These are phyloP conservation scores for Dolichopus griseipennis DNA, from an alignment of 2,888 invertebrate species.

Conservation along the genomic window DNA sequence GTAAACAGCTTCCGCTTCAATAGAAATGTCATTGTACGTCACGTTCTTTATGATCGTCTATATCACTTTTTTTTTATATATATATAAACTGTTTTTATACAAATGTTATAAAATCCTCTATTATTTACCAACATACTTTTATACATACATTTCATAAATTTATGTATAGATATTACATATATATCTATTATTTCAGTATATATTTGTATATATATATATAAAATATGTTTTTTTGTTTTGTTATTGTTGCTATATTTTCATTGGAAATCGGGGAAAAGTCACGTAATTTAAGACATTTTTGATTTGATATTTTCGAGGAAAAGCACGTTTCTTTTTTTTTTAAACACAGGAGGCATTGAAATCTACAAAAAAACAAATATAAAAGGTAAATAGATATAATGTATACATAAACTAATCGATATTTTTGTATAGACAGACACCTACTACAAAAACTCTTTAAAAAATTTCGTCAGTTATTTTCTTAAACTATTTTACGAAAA, in stretches of 20 bases:
- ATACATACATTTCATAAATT: neutral
- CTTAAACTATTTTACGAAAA: too few species aligned
- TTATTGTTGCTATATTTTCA: neutral
- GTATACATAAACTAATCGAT: slow-evolving; percentile 1
- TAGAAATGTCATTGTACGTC: slow-evolving; percentile 1
- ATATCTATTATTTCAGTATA: neutral
- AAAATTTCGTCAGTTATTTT: neutral
- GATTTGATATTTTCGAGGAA: slow-evolving; percentile 2
- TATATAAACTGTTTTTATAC: neutral
- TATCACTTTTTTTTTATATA: neutral
- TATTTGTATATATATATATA: too few species aligned
- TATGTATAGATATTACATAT: neutral
- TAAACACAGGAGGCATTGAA: neutral
- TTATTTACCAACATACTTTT: neutral
- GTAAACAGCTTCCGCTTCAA: slow-evolving; percentile 11
- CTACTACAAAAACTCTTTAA: neutral
- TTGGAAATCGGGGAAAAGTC: slow-evolving; percentile 9
- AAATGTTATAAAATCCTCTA: neutral
- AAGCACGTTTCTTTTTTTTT: slow-evolving; percentile 7
- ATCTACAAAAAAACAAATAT: neutral
- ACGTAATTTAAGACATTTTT: slow-evolving; percentile 10
- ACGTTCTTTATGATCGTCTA: slow-evolving; percentile 6
- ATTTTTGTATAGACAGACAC: slow-evolving; percentile 4
- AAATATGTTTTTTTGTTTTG: neutral
- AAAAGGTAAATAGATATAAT: neutral